Evolutionary conservation across 2,888 invertebrate species (phyloP).

Genomic region (Volucella inflata): DNA sequence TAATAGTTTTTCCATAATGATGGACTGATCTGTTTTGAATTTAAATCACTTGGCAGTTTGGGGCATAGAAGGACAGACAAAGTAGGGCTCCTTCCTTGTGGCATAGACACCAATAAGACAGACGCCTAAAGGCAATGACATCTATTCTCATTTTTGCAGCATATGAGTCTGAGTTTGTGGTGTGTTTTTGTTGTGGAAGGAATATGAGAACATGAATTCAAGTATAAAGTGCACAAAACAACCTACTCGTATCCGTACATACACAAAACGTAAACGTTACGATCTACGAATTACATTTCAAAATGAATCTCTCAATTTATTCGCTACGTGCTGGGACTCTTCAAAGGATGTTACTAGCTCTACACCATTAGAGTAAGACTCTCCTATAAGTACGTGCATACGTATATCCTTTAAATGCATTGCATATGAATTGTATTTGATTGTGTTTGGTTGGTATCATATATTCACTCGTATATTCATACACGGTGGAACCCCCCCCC

Average conservation of each 20-base stretch:
- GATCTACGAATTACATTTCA: slow-evolving; percentile 72
- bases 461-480: neutral
- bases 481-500: neutral
- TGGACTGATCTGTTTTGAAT: slow-evolving; percentile 73
- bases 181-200: neutral
- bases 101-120: slow-evolving; percentile 37
- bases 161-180: neutral
- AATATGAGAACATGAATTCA: slow-evolving; percentile 49
- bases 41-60: slow-evolving; percentile 66
- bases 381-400: neutral
- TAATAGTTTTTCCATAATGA: slow-evolving; percentile 70
- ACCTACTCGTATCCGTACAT: slow-evolving; percentile 20
- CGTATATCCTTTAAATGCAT: slow-evolving; percentile 30
- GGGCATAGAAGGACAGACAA: neutral
- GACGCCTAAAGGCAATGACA: slow-evolving; percentile 58
- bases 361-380: neutral
- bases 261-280: slow-evolving; percentile 49
- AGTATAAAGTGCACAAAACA: slow-evolving; percentile 69
- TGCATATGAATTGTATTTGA: neutral
- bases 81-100: neutral
- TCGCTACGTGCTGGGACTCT: slow-evolving; percentile 71
- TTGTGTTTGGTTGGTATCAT: too few relatives aligned
- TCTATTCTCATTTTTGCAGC: slow-evolving; percentile 62
- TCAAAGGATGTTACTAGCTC: slow-evolving; percentile 19
- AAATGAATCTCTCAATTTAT: slow-evolving; percentile 76